These are phyloP conservation scores for Anoplolepis gracilipes DNA, from an alignment of 1,140 invertebrate species.

Conservation along the genomic window DNA sequence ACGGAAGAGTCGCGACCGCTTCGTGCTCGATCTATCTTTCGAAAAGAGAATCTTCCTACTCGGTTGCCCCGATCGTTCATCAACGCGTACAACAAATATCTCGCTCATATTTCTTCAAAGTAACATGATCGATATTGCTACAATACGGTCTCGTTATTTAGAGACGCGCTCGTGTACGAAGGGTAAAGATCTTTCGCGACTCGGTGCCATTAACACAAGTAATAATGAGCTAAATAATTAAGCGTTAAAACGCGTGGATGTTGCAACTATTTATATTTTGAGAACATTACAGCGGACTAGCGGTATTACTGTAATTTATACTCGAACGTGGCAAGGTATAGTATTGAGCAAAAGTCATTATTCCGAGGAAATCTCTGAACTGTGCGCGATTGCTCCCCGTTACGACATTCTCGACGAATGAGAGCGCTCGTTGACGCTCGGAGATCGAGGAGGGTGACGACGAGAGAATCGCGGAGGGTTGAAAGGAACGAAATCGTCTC, in stretches of 20 bases:
- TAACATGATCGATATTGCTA: constrained; percentile 42
- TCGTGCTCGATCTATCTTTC: constrained; percentile 38
- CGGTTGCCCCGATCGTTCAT: constrained; percentile 48
- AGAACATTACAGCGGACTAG: background rate
- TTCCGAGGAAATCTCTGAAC: constrained; percentile 37
- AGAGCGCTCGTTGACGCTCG: constrained; percentile 50
- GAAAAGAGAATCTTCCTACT: constrained; percentile 17
- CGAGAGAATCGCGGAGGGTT: constrained; percentile 37
- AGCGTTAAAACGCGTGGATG: background rate
- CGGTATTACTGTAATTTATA: background rate
- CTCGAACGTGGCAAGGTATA: background rate
- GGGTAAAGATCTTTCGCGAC: background rate
- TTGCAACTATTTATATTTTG: background rate
- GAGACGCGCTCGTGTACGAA: background rate
- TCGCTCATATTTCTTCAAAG: constrained; percentile 48
- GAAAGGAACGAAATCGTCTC: constrained; percentile 54
- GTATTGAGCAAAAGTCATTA: constrained; percentile 33
- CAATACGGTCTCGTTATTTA: constrained; percentile 26
- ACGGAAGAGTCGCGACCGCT: constrained; percentile 29
- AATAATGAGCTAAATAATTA: constrained; percentile 25
- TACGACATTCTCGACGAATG: constrained; percentile 50
- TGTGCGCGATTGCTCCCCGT: constrained; percentile 50
- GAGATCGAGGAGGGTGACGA: constrained; percentile 41
- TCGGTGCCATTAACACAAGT: background rate
- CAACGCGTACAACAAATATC: constrained; percentile 47